phyloP scores from a whole-genome alignment of 2,888 invertebrate species.

The Catocala sponsa region DNA sequence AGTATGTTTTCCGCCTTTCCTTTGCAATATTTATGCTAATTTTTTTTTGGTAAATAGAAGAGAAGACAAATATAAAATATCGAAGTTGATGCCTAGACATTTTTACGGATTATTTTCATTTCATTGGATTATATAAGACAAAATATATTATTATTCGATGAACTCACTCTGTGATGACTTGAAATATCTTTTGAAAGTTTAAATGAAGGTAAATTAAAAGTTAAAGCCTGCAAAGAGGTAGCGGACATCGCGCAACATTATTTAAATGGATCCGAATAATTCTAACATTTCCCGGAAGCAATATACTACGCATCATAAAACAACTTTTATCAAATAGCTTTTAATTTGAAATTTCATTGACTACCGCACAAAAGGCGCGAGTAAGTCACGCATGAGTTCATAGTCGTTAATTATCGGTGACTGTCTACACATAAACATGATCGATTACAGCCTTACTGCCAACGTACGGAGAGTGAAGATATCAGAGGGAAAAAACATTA shows the following conservation, averaged over 20 bases:
- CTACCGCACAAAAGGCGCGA: slow-evolving; percentile 16
- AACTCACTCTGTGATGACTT: too few relatives aligned
- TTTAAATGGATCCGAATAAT: neutral
- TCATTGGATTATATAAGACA: too few relatives aligned
- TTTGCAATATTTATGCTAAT: too few relatives aligned
- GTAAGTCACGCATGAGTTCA: slow-evolving; percentile 37
- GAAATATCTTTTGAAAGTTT: too few relatives aligned
- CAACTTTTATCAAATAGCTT: slow-evolving; percentile 9
- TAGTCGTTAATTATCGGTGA: slow-evolving; percentile 68
- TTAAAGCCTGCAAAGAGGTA: neutral
- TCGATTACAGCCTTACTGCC: slow-evolving; percentile 65
- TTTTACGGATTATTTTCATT: too few relatives aligned
- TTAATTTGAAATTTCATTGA: slow-evolving; percentile 19
- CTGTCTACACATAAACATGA: slow-evolving; percentile 72
- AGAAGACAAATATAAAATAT: too few relatives aligned
- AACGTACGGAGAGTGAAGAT: slow-evolving; percentile 73
- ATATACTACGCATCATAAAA: slow-evolving; percentile 5
- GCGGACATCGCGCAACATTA: neutral
- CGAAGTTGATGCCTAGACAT: too few relatives aligned
- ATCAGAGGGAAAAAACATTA: slow-evolving; percentile 80
- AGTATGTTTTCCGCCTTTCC: too few relatives aligned
- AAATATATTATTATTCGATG: too few relatives aligned
- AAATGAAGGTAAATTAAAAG: too few relatives aligned
- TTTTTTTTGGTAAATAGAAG: too few relatives aligned
- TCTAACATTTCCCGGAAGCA: slow-evolving; percentile 11